A percentile compares a stretch with the other conserved stretches of the same genome.
phyloP scores from a whole-genome alignment of 2,113 vertebrate genomes.

The Hemiprocne comata region DNA sequence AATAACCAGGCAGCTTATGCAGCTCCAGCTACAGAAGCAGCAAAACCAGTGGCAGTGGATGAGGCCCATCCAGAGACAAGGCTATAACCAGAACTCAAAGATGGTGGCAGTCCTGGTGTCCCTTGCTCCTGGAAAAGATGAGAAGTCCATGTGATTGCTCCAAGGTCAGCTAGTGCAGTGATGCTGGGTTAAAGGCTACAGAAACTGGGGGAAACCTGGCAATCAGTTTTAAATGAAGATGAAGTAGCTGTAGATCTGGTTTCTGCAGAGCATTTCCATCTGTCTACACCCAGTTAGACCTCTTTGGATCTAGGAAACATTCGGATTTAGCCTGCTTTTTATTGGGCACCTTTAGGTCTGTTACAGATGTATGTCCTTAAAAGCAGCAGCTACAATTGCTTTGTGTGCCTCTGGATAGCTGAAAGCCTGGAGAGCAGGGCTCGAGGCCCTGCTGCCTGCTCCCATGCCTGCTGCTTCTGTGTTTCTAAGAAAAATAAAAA shows the following conservation, averaged over 20 bases:
- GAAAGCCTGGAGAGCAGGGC: neutral
- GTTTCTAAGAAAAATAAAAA: neutral
- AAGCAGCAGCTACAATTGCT: neutral
- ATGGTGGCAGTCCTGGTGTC: neutral
- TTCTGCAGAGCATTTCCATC: neutral
- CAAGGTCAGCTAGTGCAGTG: neutral
- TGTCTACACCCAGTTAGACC: neutral
- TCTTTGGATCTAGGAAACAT: neutral
- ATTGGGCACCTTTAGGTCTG: neutral
- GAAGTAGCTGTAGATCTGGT: neutral
- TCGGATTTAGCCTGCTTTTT: neutral
- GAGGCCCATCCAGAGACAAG: neutral
- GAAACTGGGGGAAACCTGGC: neutral
- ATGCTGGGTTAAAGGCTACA: neutral
- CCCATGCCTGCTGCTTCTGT: neutral
- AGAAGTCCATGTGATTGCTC: neutral
- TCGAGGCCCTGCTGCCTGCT: neutral
- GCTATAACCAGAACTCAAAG: neutral
- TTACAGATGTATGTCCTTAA: neutral
- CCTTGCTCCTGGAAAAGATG: neutral
- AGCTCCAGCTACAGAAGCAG: neutral
- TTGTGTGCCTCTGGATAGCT: neutral
- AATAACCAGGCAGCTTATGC: accelerated
- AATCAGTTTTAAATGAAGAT: neutral
- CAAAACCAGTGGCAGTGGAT: neutral